Evolutionary conservation across 2,888 invertebrate species (phyloP), one percentile per base, ranked within the genome.

Genomic region (Cheilosia impressa): DNA sequence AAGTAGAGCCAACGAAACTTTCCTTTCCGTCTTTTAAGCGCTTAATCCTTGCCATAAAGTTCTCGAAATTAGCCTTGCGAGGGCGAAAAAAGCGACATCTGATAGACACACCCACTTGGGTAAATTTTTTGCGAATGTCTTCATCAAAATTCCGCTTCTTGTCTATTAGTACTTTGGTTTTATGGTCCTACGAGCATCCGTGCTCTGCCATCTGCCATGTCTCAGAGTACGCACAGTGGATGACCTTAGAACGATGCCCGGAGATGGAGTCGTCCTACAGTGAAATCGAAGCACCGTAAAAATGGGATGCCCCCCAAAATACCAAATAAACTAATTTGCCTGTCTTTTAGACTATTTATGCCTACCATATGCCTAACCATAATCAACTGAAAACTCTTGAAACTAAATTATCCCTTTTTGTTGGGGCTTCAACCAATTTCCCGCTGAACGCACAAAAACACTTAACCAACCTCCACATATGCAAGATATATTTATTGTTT

Each of bases 341-440:
- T 13, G 75, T 41, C 52, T 66, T 69, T 71, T 5, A 34, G 60
- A 45, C 15, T 45, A 24, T 24, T 13, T 55, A 53, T 57, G 45
- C 55, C 68, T 45, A 27, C 62, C 71, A 66, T 77, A 72, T 75
- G 75, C 45, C 27, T 1, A 60, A 38, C 75, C 47, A 68, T 66
- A 71, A 71, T 79, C 63, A 71, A 69, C 53, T 75, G 65, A 27
- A 76, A 85, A 85, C 55, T 85, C 75, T 84, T 43, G 31, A 77
- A 81, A 81, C 81, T 71, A 66, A 80, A 80, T 85, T 76, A 72
- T 81, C 72, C 71, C 55, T 58, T 85, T 85, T 45, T 72, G 72
- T 52, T 68, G 17, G 13, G 27, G 68, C 62, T 58, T 81, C 71
- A 76, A 81, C 68, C 71, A 80, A 85, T 80, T 85, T 76, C 72